Conservation (phyloP, 2,113 vertebrate genomes). For the cat (Felis catus) region F.catus_Fca126_mat1.0 CM031426.1:8081001-8081500, state of each 20-base stretch:
- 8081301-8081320: rapidly evolving
- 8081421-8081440: neutral
- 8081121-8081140: neutral
- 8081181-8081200: neutral
- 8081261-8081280: neutral
- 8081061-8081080: neutral
- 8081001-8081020: neutral
- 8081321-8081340: neutral
- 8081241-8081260: too few relatives aligned
- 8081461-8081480: neutral
- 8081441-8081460: neutral
- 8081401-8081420: neutral
- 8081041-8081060: neutral
- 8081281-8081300: neutral
- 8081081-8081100: neutral
- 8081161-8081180: neutral
- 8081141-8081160: neutral
- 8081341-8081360: neutral
- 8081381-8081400: neutral
- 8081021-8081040: neutral
- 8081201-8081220: neutral
- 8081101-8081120: neutral
- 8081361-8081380: neutral
- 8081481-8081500: neutral
- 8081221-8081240: neutral